A percentile compares a stretch with the other conserved stretches of the same genome.
Conservation (phyloP, 2,113 vertebrate genomes). For the Sturnira hondurensis region DNA sequence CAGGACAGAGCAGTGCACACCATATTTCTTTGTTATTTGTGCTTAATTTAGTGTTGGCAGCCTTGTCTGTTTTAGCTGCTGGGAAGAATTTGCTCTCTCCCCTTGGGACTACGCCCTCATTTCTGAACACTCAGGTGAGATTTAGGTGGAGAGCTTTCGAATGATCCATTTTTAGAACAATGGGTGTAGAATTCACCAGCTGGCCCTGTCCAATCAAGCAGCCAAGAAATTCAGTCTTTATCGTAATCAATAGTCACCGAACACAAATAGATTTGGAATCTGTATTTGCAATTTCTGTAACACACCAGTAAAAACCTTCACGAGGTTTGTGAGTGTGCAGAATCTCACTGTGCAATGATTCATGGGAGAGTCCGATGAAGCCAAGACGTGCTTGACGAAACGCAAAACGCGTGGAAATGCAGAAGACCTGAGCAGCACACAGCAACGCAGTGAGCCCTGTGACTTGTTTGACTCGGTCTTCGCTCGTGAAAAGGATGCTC, state of each 20-base stretch:
- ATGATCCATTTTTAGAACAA: slow-evolving; percentile 34
- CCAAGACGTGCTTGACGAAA: background rate
- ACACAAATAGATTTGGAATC: background rate
- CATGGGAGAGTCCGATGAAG: background rate
- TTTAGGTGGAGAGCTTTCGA: slow-evolving; percentile 18
- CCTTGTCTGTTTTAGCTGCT: background rate
- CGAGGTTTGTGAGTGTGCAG: background rate
- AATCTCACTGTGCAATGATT: background rate
- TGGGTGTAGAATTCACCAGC: background rate
- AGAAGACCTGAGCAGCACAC: background rate
- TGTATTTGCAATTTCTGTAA: background rate
- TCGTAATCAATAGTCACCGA: background rate
- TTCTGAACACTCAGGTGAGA: background rate
- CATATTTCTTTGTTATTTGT: slow-evolving; percentile 52
- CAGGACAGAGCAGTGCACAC: background rate
- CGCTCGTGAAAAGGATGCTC: background rate
- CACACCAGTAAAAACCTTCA: background rate
- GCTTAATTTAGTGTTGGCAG: slow-evolving; percentile 42
- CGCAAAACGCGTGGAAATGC: background rate
- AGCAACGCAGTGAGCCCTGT: background rate
- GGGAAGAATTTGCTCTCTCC: background rate
- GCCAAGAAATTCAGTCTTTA: background rate
- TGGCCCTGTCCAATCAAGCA: background rate
- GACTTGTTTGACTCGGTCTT: background rate
- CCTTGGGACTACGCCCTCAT: background rate